phyloP scores from a whole-genome alignment of 2,113 vertebrate species.

The Carettochelys insculpta region DNA sequence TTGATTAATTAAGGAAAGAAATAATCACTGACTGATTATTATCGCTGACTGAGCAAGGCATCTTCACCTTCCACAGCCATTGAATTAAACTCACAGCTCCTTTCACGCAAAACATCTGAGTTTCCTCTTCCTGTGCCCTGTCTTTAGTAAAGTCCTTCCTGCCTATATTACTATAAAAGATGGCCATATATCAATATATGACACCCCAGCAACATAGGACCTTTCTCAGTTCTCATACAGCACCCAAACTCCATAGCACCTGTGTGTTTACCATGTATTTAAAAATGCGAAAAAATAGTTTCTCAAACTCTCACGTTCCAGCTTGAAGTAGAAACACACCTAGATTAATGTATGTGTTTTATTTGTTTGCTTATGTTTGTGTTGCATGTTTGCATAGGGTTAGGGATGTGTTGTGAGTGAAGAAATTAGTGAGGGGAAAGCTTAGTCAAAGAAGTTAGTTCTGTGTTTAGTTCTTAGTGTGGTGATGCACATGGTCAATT shows the following conservation, averaged over 20 bases:
- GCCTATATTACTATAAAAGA: rapidly evolving
- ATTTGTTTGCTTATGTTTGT: neutral
- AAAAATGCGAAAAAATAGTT: neutral
- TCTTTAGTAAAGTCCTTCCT: neutral
- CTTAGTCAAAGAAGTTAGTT: neutral
- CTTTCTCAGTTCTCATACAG: neutral
- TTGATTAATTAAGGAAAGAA: slow-evolving; percentile 70
- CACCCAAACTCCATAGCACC: neutral
- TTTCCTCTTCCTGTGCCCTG: neutral
- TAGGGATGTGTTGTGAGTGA: neutral
- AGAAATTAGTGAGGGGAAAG: neutral
- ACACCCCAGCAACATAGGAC: neutral
- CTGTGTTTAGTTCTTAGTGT: neutral
- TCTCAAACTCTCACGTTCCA: neutral
- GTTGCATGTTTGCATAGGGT: rapidly evolving
- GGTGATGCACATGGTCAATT: rapidly evolving
- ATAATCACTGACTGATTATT: slow-evolving; percentile 61
- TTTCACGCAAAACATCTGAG: neutral
- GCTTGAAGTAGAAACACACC: neutral
- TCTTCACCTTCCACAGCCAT: slow-evolving; percentile 18
- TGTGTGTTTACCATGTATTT: neutral
- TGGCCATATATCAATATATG: neutral
- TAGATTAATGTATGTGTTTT: neutral
- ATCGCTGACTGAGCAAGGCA: slow-evolving; percentile 6
- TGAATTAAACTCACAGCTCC: slow-evolving; percentile 2